Percentiles rank a stretch among this genome's conserved stretches.
These are phyloP conservation scores for Pocillopora meandrina DNA, from an alignment of 92 coral and sea anemone species.

Conservation along the genomic window DNA sequence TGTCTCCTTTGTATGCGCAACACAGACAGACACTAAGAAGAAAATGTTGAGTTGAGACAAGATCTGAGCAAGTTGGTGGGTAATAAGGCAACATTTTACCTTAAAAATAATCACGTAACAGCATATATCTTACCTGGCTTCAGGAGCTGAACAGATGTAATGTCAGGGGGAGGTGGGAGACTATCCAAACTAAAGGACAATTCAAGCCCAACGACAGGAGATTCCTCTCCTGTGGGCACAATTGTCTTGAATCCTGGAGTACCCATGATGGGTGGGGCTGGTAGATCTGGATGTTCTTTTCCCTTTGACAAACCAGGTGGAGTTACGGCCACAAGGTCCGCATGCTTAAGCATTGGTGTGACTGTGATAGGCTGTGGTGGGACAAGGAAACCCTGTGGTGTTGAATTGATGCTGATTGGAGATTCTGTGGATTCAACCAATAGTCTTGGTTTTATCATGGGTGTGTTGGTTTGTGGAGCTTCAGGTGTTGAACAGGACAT, in stretches of 20 bases:
- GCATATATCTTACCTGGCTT: conserved; percentile 53
- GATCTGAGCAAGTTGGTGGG: too few species aligned
- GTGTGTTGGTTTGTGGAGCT: conserved; percentile 85
- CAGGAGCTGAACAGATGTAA: conserved; percentile 74
- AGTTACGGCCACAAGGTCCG: background rate
- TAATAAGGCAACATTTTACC: too few species aligned
- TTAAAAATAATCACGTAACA: too few species aligned
- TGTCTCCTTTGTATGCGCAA: too few species aligned
- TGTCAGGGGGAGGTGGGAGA: conserved; percentile 82
- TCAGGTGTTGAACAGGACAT: conserved; percentile 70
- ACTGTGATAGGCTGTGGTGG: conserved; percentile 67
- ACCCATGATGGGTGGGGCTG: conserved; percentile 70
- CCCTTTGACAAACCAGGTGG: conserved; percentile 12
- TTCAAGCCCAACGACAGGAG: background rate
- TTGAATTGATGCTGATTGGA: background rate
- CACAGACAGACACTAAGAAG: too few species aligned
- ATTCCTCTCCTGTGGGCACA: conserved; percentile 20
- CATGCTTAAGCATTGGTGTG: conserved; percentile 71
- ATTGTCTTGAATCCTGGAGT: conserved; percentile 77
- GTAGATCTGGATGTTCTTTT: conserved; percentile 44
- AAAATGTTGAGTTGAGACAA: too few species aligned
- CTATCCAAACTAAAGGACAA: conserved; percentile 35
- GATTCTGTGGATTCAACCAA: conserved; percentile 28
- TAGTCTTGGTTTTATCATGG: conserved; percentile 56
- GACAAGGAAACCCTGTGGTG: conserved; percentile 27